phyloP scores from a whole-genome alignment of 2,888 invertebrate genomes.

The Eupithecia subfuscata region DNA sequence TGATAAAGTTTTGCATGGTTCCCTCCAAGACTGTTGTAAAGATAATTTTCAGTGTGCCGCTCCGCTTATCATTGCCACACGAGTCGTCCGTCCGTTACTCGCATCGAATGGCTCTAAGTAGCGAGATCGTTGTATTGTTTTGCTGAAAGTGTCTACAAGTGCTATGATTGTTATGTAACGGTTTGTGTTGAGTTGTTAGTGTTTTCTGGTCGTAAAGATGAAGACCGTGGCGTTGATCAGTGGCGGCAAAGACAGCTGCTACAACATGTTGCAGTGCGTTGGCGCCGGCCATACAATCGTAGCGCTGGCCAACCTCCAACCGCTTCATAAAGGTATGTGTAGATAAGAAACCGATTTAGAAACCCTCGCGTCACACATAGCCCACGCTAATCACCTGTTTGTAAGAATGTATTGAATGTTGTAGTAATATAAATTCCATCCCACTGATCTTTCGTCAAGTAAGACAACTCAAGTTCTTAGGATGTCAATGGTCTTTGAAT shows the following conservation, averaged over 20 bases:
- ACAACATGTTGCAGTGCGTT: slow-evolving; percentile 99
- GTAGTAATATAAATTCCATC: slow-evolving; percentile 1
- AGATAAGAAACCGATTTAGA: slow-evolving; percentile 49
- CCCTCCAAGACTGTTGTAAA: not conserved
- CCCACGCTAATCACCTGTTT: slow-evolving; percentile 15
- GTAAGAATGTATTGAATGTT: not conserved
- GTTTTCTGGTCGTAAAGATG: slow-evolving; percentile 84
- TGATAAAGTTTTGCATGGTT: slow-evolving; percentile 6
- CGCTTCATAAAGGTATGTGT: slow-evolving; percentile 88
- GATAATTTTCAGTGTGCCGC: slow-evolving; percentile 41
- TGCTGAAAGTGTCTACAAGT: slow-evolving; percentile 65
- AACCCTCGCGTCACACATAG: slow-evolving; percentile 35
- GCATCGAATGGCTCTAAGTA: slow-evolving; percentile 62
- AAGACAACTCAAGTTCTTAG: not conserved
- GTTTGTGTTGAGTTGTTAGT: slow-evolving; percentile 61
- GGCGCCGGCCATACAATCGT: slow-evolving; percentile 97
- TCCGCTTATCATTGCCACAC: slow-evolving; percentile 40
- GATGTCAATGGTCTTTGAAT: not conserved
- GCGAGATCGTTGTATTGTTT: slow-evolving; percentile 64
- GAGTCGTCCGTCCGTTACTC: slow-evolving; percentile 44
- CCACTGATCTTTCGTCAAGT: not conserved
- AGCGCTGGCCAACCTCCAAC: slow-evolving; percentile 97
- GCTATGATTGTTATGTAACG: slow-evolving; percentile 80
- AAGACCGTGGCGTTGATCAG: slow-evolving; percentile 95
- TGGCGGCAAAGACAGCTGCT: slow-evolving; percentile 99